Conservation (phyloP, 2,888 invertebrate species). For the Agriotes lineatus region DNA sequence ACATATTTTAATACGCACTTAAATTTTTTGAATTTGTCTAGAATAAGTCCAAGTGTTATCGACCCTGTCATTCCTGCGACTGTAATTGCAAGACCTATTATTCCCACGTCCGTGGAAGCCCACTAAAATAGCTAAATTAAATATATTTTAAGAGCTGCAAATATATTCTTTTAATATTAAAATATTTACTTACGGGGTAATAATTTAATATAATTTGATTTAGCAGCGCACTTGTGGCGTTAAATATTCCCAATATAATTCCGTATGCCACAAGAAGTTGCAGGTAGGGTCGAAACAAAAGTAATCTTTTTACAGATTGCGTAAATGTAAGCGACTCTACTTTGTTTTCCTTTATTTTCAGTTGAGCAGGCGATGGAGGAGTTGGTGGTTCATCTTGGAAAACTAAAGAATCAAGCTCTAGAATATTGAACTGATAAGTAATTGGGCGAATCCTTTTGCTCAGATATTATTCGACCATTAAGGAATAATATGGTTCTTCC, state of each 20-base stretch:
- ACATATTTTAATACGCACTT: no score
- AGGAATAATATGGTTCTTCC: no score
- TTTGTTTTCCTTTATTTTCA: slow-evolving; percentile 65
- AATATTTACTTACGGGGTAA: slow-evolving; percentile 79
- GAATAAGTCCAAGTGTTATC: slow-evolving; percentile 87
- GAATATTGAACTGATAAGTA: no score
- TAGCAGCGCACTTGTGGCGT: slow-evolving; percentile 95
- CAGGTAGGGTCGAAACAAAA: slow-evolving; percentile 84
- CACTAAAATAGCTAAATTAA: slow-evolving; percentile 65
- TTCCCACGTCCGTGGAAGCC: slow-evolving; percentile 80
- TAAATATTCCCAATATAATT: slow-evolving; percentile 95
- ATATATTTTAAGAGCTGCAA: background rate
- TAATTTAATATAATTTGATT: slow-evolving; percentile 88
- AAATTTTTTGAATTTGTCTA: slow-evolving; percentile 94
- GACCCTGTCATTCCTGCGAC: slow-evolving; percentile 95
- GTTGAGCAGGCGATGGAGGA: slow-evolving; percentile 92
- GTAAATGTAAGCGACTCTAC: slow-evolving; percentile 73
- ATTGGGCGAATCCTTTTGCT: no score
- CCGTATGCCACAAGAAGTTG: slow-evolving; percentile 89
- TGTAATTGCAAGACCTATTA: slow-evolving; percentile 91
- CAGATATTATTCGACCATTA: no score
- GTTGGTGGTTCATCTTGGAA: slow-evolving; percentile 89
- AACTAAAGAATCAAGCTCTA: slow-evolving; percentile 76
- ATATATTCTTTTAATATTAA: no score
- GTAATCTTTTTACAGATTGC: slow-evolving; percentile 79